A percentile compares a stretch with the other conserved stretches of the same genome.
These are phyloP conservation scores for Cyrtorhinus lividipennis DNA, from an alignment of 1,140 invertebrate genomes.

Conservation along the genomic window DNA sequence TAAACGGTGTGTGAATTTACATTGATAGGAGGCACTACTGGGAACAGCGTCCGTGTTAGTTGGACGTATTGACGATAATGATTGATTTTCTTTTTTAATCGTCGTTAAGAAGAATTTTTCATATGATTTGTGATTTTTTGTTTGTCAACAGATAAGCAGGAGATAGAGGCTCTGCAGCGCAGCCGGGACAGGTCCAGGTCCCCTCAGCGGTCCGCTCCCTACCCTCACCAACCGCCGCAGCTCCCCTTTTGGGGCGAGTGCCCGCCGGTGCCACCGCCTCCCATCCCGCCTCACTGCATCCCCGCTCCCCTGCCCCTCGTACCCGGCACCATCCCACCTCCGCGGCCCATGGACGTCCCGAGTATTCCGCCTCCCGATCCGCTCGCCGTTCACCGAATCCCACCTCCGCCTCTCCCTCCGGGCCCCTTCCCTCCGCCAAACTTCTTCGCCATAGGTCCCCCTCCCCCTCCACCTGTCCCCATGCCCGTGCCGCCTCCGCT, in stretches of 20 bases:
- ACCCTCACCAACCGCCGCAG: neutral
- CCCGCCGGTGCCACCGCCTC: constrained; percentile 3
- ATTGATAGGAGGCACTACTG: no score
- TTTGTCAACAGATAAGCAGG: no score
- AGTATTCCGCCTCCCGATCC: constrained; percentile 35
- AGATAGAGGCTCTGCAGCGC: neutral
- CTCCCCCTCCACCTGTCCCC: constrained; percentile 26
- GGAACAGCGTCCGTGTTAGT: no score
- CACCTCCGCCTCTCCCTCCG: constrained; percentile 27
- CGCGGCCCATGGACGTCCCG: constrained; percentile 34
- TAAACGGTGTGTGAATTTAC: no score
- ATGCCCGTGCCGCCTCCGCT: constrained; percentile 27
- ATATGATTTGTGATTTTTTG: no score
- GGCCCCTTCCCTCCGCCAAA: constrained; percentile 28
- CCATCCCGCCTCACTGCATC: constrained; percentile 18
- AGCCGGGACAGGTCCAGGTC: neutral
- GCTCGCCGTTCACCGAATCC: constrained; percentile 29
- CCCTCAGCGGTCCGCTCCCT: neutral
- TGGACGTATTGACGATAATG: no score
- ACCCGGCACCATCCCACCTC: constrained; percentile 32
- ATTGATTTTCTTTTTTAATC: no score
- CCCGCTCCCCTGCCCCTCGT: constrained; percentile 26
- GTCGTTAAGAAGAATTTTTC: no score
- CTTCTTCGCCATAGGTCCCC: constrained; percentile 27
- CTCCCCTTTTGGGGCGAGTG: neutral